Base-by-base conservation (phyloP, 2,113 vertebrate genomes). In the Dicentrarchus labrax region DNA sequence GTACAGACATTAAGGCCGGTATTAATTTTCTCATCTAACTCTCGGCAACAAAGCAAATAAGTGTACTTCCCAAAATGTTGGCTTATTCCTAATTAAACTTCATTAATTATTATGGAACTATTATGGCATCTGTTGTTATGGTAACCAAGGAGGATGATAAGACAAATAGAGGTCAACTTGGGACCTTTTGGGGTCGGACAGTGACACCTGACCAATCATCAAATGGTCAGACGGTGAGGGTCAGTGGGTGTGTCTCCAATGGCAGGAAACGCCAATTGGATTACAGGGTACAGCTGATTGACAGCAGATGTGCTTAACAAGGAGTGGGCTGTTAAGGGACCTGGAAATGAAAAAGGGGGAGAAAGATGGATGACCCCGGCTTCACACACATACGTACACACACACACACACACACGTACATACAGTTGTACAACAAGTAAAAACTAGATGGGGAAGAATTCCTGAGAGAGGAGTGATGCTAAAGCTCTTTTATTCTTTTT, bases 281-380 rank as follows among this genome's bases (percentile, higher is more conserved):
- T 94, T 94, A 94, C 86, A 89, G 82, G 88, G 92, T 87, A 78
- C 60, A 68, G 51, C 83, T 91, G 93, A 95, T 94, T 94, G 93
- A 95, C 94, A 92, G 93, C 95, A 95, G 94, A 95, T 95, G 94
- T 94, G 92, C 89, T 94, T 93, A 93, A 96, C 84, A 79, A 93
- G 91, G 76, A 92, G 77, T 69, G 69, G 72, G 83, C 82, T 79
- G 72, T 86, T 82, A 82, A 73, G 60, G 71, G 73, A 92, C 86
- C 56, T 92, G 85, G 67, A 88, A 89, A 88, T 67, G 43, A 71
- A 85, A 81, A 74, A 62, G 60, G 24, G 67, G 75, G 79, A 48
- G 59, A 61, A 82, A 77, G 71, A 88, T 83, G 72, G 78, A 79
- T 87, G 88, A 88, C 84, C 74, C 17, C 0, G 8, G 45, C 36